Evolutionary conservation across 1,140 invertebrate species (phyloP), one percentile per base, ranked within the genome.

Genomic region (Drosophila ercepeae): DNA sequence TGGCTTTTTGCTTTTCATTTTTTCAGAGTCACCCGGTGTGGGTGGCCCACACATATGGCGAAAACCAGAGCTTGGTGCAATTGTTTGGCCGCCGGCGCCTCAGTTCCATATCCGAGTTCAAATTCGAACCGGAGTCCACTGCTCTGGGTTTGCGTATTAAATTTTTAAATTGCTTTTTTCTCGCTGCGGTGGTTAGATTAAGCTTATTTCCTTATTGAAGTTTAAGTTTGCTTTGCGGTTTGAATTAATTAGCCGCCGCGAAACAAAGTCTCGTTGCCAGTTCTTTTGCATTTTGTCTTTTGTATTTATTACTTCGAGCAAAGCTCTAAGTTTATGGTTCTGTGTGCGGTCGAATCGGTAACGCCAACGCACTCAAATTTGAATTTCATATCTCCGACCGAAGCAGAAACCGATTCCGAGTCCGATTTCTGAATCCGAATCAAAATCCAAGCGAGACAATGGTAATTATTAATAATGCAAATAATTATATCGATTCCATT

Each of bases 401-500:
- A 60, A 21, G 49, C 45, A 50, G 50, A 61, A 54, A 48, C 21
- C 36, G 42, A 69, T 46, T 42, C 48, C 27, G 11, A 64, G 7
- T 54, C 45, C 29, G 19, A 76, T n/a, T n/a, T n/a, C 48, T 32
- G 11, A 64, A 8, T 54, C 45, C 29, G 19, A 76, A 54, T 54
- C 57, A 41, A 65, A 73, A 65, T 51, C 55, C 25, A 44, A 82
- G 44, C 78, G 42, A 71, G 68, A 88, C 82, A 86, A 88, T 88
- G 73, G 77, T 86, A 88, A 86, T 86, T 86, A 86, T 86, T 88
- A 86, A 82, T 86, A 86, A 88, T 86, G 81, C 81, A 86, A 86
- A 86, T 86, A 86, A 86, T 86, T 86, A 86, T 86, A 86, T 86
- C 77, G 81, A 88, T 86, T 86, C 75, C 73, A 82, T 74, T 72